phyloP scores from a whole-genome alignment of 1,140 invertebrate species.

The Caenorhabditis brenneri region DNA sequence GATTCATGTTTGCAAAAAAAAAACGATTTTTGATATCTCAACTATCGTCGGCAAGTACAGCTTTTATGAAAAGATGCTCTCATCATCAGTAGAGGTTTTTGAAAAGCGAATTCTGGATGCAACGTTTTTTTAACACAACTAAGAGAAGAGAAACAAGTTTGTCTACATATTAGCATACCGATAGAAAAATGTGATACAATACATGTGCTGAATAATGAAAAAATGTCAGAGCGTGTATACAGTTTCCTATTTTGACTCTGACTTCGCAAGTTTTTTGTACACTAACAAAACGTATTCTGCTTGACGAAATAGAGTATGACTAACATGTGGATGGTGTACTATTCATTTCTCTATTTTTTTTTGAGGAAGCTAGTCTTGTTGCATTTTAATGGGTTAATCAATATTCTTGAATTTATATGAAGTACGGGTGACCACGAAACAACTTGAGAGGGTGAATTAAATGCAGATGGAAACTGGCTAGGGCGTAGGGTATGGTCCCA shows the following conservation, averaged over 20 bases:
- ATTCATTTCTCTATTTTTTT: background rate
- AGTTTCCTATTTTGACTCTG: slow-evolving; percentile 12
- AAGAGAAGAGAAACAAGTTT: too few relatives aligned
- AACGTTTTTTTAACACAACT: too few relatives aligned
- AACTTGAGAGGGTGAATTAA: background rate
- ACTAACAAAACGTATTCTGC: background rate
- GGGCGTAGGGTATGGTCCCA: slow-evolving; percentile 2
- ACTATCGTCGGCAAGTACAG: too few relatives aligned
- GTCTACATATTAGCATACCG: too few relatives aligned
- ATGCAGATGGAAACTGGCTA: background rate
- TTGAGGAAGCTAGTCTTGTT: too few relatives aligned
- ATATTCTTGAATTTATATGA: background rate
- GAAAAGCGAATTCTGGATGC: too few relatives aligned
- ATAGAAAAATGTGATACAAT: too few relatives aligned
- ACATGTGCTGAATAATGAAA: background rate
- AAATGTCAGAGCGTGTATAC: background rate
- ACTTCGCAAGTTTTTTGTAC: background rate
- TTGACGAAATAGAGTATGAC: background rate
- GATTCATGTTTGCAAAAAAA: too few relatives aligned
- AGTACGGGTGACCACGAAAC: slow-evolving; percentile 8
- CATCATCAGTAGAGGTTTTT: too few relatives aligned
- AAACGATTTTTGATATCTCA: too few relatives aligned
- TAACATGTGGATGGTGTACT: background rate
- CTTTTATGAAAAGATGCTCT: too few relatives aligned
- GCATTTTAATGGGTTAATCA: too few relatives aligned